Conservation (phyloP, 2,113 vertebrate genomes). For the Serilophus lunatus region DNA sequence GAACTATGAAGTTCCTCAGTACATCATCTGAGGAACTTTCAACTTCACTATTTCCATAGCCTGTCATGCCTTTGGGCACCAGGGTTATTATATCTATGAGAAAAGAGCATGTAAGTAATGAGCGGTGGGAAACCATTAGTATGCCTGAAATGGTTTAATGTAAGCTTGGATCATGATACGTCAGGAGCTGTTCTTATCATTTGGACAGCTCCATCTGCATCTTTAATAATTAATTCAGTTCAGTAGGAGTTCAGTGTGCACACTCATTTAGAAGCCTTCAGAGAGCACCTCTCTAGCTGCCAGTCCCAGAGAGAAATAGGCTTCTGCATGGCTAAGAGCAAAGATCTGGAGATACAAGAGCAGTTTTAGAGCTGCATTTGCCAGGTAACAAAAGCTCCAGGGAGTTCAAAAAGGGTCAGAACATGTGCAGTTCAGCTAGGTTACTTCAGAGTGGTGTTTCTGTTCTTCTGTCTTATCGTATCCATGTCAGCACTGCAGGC, state of each 20-base stretch:
- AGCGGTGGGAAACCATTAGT: constrained; percentile 90
- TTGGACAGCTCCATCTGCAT: constrained; percentile 98
- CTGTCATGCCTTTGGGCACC: constrained; percentile 78
- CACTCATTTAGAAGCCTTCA: constrained; percentile 83
- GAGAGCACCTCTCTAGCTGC: constrained; percentile 74
- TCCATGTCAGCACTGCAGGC: constrained; percentile 93
- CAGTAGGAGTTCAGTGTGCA: constrained; percentile 92
- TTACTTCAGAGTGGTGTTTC: constrained; percentile 87
- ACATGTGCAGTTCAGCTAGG: constrained; percentile 86
- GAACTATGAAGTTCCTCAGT: not conserved
- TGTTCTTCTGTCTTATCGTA: constrained; percentile 92
- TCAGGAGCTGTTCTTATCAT: constrained; percentile 95
- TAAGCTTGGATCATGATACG: constrained; percentile 96
- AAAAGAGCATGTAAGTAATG: constrained; percentile 91
- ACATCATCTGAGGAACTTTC: constrained; percentile 47
- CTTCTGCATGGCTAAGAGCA: constrained; percentile 92
- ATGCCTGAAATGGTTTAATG: constrained; percentile 95
- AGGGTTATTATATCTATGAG: constrained; percentile 94
- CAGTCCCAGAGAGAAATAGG: constrained; percentile 81
- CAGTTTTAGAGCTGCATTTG: constrained; percentile 78
- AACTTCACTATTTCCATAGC: constrained; percentile 67
- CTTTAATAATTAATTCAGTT: constrained; percentile 99
- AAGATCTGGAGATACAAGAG: constrained; percentile 82
- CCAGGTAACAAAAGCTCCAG: constrained; percentile 82
- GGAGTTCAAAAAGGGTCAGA: constrained; percentile 85